Evolutionary conservation across 1,140 invertebrate genomes (phyloP), one percentile per base, ranked within the genome.

Genomic region (Drosophila saltans): DNA sequence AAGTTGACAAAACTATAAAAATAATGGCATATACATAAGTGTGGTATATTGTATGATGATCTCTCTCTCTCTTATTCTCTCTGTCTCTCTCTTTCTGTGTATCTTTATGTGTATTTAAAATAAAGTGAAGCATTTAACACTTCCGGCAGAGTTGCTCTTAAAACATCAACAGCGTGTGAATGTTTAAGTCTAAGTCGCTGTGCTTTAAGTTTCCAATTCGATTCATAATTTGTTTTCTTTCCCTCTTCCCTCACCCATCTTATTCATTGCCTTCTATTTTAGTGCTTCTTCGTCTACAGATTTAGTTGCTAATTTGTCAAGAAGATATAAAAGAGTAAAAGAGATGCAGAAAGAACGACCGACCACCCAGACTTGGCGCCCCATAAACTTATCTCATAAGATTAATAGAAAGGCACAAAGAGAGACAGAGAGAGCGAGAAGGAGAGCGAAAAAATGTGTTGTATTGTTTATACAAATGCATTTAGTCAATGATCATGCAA

Each of bases 71-170:
- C 69, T 62, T 52, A 36, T 40, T 26, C 39, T 56, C 6, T 33
- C 26, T 11, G 16, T 8, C 16, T 66, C 63, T 2, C 69, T 57
- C 68, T 60, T 16, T 59, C n/a, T 60, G 41, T 33, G 62, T 60
- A 24, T 39, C 61, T 45, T 52, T 73, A 52, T 77, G 76, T 81
- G 68, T 84, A 80, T 72, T 88, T 84, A 78, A 89, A 88, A 89
- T 88, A 89, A 88, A 89, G 80, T 84, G 78, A 88, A 88, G 84
- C 80, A 84, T 89, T 88, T 88, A 88, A 88, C 84, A 88, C 84
- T 88, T 88, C 84, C 84, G 84, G 84, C 84, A 81, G 81, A 70
- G 52, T 69, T 41, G 69, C 58, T 69, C 43, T 61, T 66, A 61
- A 78, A 55, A 66, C 71, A 68, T 71, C 71, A 67, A 82, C 70